Percentiles rank a stretch among this genome's conserved stretches.
These are phyloP conservation scores for Podarcis muralis DNA, from an alignment of 2,113 vertebrate genomes.

Conservation along the genomic window DNA sequence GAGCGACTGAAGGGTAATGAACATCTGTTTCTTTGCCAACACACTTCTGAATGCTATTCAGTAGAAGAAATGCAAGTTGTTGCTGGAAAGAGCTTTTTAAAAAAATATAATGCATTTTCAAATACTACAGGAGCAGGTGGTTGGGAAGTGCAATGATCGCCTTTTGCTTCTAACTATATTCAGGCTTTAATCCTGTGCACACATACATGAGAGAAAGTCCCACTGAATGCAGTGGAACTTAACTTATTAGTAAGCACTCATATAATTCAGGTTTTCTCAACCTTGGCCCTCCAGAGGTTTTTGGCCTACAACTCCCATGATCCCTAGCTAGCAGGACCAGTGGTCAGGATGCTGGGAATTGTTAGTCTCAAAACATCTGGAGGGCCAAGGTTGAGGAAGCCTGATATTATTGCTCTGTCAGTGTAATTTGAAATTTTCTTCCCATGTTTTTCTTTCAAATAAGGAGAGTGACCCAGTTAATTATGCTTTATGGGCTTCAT, in stretches of 20 bases:
- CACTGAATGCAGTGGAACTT: not conserved
- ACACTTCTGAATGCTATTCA: not conserved
- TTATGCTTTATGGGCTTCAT: not conserved
- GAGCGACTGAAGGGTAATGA: not conserved
- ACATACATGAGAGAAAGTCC: not conserved
- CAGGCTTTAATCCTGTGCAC: no score
- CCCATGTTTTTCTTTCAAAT: not conserved
- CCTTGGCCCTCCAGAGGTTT: no score
- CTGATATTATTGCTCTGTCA: not conserved
- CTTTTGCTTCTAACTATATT: not conserved
- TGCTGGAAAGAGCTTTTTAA: not conserved
- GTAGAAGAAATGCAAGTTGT: not conserved
- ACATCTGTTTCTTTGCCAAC: conserved; percentile 8
- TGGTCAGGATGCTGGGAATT: no score
- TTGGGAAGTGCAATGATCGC: not conserved
- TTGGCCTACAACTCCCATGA: no score
- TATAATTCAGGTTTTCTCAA: no score
- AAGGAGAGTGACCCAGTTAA: not conserved
- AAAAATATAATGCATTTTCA: not conserved
- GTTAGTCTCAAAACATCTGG: no score
- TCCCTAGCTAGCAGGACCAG: no score
- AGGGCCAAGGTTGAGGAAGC: no score
- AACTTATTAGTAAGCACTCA: not conserved
- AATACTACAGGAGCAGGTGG: not conserved
- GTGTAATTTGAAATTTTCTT: not conserved